These are phyloP conservation scores for Drosophila quadrilineata DNA, from an alignment of 1,140 invertebrate genomes.

Conservation along the genomic window DNA sequence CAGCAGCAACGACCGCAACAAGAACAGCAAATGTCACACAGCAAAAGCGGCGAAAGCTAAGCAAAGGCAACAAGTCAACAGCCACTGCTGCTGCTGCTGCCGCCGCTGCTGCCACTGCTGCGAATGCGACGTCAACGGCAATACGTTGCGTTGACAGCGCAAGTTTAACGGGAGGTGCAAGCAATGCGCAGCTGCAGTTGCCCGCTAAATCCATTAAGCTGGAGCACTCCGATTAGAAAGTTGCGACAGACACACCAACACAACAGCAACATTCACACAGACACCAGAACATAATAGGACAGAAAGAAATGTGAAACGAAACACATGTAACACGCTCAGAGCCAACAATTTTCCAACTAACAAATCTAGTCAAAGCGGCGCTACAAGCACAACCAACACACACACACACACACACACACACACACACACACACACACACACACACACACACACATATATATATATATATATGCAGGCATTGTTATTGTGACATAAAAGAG, in stretches of 20 bases:
- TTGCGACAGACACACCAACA: neutral
- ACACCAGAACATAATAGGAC: no score
- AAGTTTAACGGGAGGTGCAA: slow-evolving; percentile 43
- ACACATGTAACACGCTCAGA: neutral
- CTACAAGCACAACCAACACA: slow-evolving; percentile 25
- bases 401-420: slow-evolving; percentile 14
- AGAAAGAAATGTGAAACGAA: no score
- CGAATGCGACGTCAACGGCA: slow-evolving; percentile 15
- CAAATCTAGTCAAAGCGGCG: slow-evolving; percentile 63
- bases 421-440: slow-evolving; percentile 8
- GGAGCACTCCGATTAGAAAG: slow-evolving; percentile 50
- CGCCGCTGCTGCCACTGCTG: neutral
- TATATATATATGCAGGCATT: slow-evolving; percentile 15
- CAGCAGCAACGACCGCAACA: neutral
- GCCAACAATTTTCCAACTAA: slow-evolving; percentile 25
- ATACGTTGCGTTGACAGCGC: slow-evolving; percentile 60
- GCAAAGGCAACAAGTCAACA: neutral
- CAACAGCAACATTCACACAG: no score
- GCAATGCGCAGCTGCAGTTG: slow-evolving; percentile 38
- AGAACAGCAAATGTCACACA: neutral
- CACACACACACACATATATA: slow-evolving; percentile 16
- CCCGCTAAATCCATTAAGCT: slow-evolving; percentile 56
- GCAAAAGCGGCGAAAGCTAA: slow-evolving; percentile 1
- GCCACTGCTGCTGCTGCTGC: slow-evolving; percentile 5
- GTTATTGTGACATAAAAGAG: slow-evolving; percentile 48